Conservation (phyloP, 2,888 invertebrate genomes). For the Drosophila stalkeri region DNA sequence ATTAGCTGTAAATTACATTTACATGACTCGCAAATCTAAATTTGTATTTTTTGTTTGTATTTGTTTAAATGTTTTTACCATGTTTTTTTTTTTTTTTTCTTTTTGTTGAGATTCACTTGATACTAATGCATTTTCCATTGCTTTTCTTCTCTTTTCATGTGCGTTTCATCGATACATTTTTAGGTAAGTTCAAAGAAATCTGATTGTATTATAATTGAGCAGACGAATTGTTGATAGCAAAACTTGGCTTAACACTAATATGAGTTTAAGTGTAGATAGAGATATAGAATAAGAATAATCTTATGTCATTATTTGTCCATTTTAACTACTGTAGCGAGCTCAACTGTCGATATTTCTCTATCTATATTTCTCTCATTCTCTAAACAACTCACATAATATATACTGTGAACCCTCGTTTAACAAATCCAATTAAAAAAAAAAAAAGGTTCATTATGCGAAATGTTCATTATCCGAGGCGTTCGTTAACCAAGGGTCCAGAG, state of each 20-base stretch:
- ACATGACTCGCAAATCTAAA: constrained; percentile 4
- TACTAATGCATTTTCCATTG: constrained; percentile 21
- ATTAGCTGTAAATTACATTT: constrained; percentile 4
- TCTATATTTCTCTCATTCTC: too few relatives aligned
- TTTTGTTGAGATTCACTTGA: neutral
- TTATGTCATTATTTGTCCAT: too few relatives aligned
- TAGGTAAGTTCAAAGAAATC: neutral
- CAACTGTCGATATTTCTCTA: too few relatives aligned
- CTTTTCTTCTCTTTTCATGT: constrained; percentile 28
- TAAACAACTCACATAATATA: too few relatives aligned
- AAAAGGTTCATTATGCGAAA: too few relatives aligned
- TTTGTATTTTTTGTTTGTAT: neutral
- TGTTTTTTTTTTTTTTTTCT: constrained; percentile 10
- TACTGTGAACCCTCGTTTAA: too few relatives aligned
- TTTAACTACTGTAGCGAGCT: too few relatives aligned
- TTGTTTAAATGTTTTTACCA: neutral
- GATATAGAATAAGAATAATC: neutral
- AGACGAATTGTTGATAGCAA: neutral
- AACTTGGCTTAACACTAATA: neutral
- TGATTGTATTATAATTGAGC: neutral
- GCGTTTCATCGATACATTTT: neutral
- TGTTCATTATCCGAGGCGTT: too few relatives aligned
- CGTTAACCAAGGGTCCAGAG: too few relatives aligned
- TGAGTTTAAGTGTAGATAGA: neutral
- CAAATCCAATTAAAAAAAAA: too few relatives aligned